Conservation (phyloP, 2,888 invertebrate species). For the Phania funesta region DNA sequence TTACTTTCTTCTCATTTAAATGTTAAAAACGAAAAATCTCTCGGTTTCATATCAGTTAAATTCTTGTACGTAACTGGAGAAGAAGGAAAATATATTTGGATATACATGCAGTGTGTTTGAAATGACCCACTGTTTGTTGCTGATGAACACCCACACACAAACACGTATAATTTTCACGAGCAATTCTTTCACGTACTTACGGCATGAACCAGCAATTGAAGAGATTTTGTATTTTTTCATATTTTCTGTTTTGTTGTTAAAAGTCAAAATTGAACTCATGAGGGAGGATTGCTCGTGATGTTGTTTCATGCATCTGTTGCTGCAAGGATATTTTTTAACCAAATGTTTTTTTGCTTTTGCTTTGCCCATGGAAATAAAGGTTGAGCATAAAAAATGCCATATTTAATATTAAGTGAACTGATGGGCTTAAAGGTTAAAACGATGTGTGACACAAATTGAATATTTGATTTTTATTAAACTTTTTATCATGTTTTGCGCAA, state of each 20-base stretch:
- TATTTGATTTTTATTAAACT: constrained; percentile 71
- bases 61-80: no score
- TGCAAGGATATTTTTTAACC: constrained; percentile 58
- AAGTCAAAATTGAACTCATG: constrained; percentile 71
- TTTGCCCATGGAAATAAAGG: constrained; percentile 56
- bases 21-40: no score
- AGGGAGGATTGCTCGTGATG: constrained; percentile 73
- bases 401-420: constrained; percentile 65
- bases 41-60: no score
- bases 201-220: constrained; percentile 48
- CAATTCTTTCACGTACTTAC: constrained; percentile 39
- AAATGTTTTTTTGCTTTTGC: constrained; percentile 6
- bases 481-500: background rate
- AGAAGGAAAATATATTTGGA: no score
- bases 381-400: constrained; percentile 47
- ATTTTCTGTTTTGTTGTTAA: constrained; percentile 23
- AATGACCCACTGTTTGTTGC: constrained; percentile 18
- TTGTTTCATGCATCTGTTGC: constrained; percentile 77
- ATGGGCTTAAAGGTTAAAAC: constrained; percentile 70
- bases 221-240: constrained; percentile 49
- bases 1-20: no score
- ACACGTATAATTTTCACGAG: background rate
- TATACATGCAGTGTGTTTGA: background rate
- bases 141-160: constrained; percentile 1
- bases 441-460: constrained; percentile 76